These are phyloP conservation scores for Tenualosa ilisha DNA, from an alignment of 2,797 vertebrate genomes.

Conservation along the genomic window DNA sequence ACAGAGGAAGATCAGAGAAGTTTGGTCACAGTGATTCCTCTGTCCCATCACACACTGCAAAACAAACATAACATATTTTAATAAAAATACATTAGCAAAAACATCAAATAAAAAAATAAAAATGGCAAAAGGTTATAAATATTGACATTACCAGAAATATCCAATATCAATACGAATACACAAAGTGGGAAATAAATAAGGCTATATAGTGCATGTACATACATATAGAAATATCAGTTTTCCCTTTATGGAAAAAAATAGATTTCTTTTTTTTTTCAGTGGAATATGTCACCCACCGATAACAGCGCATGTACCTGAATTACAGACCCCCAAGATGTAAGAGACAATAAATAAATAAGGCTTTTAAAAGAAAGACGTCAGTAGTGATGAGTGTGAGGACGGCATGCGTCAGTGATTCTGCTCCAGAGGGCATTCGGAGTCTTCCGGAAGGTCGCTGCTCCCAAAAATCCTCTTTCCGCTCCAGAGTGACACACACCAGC, in stretches of 20 bases:
- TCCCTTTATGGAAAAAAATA: constrained; percentile 70
- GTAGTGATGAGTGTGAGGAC: constrained; percentile 60
- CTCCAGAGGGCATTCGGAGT: constrained; percentile 83
- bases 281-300: constrained; percentile 54
- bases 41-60: constrained; percentile 32
- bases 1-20: constrained; percentile 52
- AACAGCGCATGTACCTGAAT: constrained; percentile 83
- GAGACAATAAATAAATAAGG: constrained; percentile 77
- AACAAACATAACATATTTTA: constrained; percentile 60
- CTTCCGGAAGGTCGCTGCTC: constrained; percentile 75
- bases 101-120: constrained; percentile 64
- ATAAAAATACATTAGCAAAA: constrained; percentile 61
- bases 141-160: constrained; percentile 71
- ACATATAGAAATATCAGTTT: constrained; percentile 69
- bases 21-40: constrained; percentile 23
- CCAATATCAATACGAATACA: constrained; percentile 61
- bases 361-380: constrained; percentile 56
- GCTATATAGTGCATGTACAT: constrained; percentile 67
- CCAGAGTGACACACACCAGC: constrained; percentile 92
- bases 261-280: constrained; percentile 53
- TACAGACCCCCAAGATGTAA: constrained; percentile 71
- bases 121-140: constrained; percentile 73
- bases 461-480: constrained; percentile 85
- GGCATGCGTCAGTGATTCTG: constrained; percentile 53
- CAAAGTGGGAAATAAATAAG: constrained; percentile 78